Conservation (phyloP, 2,797 vertebrate species). For the Leuciscus waleckii region DNA sequence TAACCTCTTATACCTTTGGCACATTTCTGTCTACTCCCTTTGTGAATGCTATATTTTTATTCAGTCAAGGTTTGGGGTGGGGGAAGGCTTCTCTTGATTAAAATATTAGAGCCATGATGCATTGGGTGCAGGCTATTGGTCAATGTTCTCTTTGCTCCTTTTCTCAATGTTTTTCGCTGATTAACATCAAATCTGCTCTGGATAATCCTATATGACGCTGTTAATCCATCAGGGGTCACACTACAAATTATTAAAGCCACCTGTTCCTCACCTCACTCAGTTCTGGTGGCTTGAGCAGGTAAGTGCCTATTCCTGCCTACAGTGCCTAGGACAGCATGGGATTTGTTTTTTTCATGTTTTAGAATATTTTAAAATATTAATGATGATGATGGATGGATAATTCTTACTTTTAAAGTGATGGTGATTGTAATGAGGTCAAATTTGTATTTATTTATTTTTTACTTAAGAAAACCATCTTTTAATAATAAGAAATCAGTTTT, state of each 20-base stretch:
- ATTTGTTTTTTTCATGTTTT: not conserved
- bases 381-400: not conserved
- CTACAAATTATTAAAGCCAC: slow-evolving; percentile 79
- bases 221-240: slow-evolving; percentile 83
- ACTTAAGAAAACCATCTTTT: not conserved
- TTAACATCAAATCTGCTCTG: slow-evolving; percentile 77
- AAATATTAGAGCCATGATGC: not conserved
- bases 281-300: slow-evolving; percentile 65
- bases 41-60: slow-evolving; percentile 34
- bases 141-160: slow-evolving; percentile 47
- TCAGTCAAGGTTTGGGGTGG: slow-evolving; percentile 42
- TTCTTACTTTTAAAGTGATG: not conserved
- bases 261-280: slow-evolving; percentile 66
- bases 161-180: slow-evolving; percentile 73
- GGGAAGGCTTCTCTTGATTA: slow-evolving; percentile 57
- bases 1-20: not conserved
- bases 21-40: not conserved
- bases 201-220: slow-evolving; percentile 88
- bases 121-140: slow-evolving; percentile 38
- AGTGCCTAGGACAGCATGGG: not conserved
- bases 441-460: too few species aligned
- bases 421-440: not conserved
- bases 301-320: slow-evolving; percentile 43
- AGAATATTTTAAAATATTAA: not conserved
- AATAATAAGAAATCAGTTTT: not conserved